Percentiles rank a stretch among this genome's conserved stretches.
phyloP scores from a whole-genome alignment of 2,113 vertebrate species.

The Fregata magnificens region DNA sequence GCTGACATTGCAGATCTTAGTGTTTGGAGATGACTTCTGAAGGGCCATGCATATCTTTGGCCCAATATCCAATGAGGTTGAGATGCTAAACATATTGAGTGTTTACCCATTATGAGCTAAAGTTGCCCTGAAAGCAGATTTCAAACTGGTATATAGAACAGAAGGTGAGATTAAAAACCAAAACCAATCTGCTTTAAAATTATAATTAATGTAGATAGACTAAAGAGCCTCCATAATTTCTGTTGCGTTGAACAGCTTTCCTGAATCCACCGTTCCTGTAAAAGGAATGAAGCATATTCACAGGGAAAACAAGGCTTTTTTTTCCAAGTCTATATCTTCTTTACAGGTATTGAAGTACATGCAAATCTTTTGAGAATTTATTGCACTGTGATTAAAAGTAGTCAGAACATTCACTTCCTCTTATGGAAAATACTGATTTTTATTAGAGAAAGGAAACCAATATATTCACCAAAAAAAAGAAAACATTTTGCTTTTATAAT shows the following conservation, averaged over 20 bases:
- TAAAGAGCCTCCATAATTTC: neutral
- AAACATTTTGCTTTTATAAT: neutral
- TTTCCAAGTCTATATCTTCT: neutral
- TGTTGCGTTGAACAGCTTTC: neutral
- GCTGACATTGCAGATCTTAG: neutral
- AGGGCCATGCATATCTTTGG: neutral
- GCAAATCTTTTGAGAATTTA: neutral
- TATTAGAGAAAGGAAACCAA: neutral
- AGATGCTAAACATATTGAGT: neutral
- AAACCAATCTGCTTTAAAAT: neutral
- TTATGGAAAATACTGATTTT: neutral
- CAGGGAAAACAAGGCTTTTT: neutral
- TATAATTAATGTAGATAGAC: neutral
- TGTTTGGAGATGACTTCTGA: neutral
- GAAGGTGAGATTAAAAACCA: neutral
- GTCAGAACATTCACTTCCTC: neutral
- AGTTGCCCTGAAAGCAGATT: conserved; percentile 1
- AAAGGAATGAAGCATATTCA: neutral
- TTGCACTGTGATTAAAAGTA: neutral
- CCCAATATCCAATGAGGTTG: neutral
- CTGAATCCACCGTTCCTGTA: neutral
- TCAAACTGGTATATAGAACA: neutral
- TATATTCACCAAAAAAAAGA: neutral
- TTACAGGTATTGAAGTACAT: neutral
- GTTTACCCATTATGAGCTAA: neutral